Evolutionary conservation across 2,888 invertebrate genomes (phyloP).

Genomic region (Chydorus sphaericus): DNA sequence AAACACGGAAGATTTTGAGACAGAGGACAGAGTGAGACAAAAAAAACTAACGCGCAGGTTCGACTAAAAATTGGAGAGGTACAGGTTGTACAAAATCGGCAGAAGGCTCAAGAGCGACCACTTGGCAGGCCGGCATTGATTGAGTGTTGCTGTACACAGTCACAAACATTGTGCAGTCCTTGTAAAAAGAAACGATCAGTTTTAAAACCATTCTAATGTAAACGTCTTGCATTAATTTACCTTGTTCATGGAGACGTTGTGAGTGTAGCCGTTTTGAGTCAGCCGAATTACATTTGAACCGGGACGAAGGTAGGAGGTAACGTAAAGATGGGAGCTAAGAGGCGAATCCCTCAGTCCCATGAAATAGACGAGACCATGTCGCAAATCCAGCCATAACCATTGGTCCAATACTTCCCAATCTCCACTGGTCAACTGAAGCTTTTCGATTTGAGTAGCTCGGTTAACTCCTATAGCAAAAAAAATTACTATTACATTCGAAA

Average conservation of each 20-base stretch:
- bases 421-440: constrained; percentile 50
- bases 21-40: constrained; percentile 13
- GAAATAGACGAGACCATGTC: constrained; percentile 70
- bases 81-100: constrained; percentile 50
- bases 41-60: constrained; percentile 37
- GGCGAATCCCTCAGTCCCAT: constrained; percentile 79
- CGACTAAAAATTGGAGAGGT: constrained; percentile 53
- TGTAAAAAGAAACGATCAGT: constrained; percentile 7
- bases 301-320: constrained; percentile 54
- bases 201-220: constrained; percentile 5
- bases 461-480: constrained; percentile 7
- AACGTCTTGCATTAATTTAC: constrained; percentile 29
- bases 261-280: constrained; percentile 70
- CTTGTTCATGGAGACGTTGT: constrained; percentile 63
- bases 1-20: not conserved
- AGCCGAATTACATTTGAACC: constrained; percentile 53
- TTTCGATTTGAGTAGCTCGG: constrained; percentile 6
- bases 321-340: constrained; percentile 83
- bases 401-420: constrained; percentile 86
- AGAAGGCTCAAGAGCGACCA: constrained; percentile 49
- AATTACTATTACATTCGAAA: not conserved
- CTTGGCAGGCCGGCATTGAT: constrained; percentile 59
- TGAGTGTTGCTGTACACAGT: constrained; percentile 55
- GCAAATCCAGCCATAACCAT: constrained; percentile 74
- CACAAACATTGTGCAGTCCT: constrained; percentile 50